Base-by-base conservation (phyloP, 1,140 invertebrate species). In the Drosophila saltans region DNA sequence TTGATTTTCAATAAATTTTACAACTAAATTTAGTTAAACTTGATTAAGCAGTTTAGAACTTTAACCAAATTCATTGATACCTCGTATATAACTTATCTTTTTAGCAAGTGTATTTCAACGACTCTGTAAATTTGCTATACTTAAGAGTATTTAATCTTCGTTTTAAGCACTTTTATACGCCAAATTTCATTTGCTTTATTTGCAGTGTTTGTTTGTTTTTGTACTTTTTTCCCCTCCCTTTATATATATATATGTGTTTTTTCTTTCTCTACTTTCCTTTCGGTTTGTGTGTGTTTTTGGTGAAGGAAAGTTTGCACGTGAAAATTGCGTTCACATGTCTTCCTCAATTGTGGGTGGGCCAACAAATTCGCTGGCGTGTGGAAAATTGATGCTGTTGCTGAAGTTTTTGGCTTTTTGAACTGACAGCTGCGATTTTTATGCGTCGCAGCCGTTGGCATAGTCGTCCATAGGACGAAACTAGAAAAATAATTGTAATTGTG, bases 361-460 rank as follows among this genome's bases (percentile, higher is more conserved):
- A 58, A 81, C 16, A 86, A 81, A 75, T 82, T 67, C 66, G 72
- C 60, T 86, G 82, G 84, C 69, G 71, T 84, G 80, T 75, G 76
- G 68, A 80, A 88, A 88, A 88, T 86, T 86, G 83, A 86, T 86
- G 83, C 77, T 88, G 84, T 59, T 80, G 66, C 58, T 89, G 74
- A 84, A 90, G 84, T 89, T 89, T 90, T 89, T 89, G 81, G 84
- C 84, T 89, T 89, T 90, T 89, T 89, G 78, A 88, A 89, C 83
- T 89, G 83, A 88, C 83, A 89, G 80, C 84, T 78, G 78, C 84
- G 84, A 88, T 89, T 88, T 88, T 80, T 81, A 84, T 89, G 84
- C 84, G 77, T 72, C 83, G 56, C 70, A 79, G 66, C 60, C 72
- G 56, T 69, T 48, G 57, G 63, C 63, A 57, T 41, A 24, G 55